A percentile compares a stretch with the other conserved stretches of the same genome.
Conservation (phyloP, 1,140 invertebrate genomes). For the Coptotermes formosanus region DNA sequence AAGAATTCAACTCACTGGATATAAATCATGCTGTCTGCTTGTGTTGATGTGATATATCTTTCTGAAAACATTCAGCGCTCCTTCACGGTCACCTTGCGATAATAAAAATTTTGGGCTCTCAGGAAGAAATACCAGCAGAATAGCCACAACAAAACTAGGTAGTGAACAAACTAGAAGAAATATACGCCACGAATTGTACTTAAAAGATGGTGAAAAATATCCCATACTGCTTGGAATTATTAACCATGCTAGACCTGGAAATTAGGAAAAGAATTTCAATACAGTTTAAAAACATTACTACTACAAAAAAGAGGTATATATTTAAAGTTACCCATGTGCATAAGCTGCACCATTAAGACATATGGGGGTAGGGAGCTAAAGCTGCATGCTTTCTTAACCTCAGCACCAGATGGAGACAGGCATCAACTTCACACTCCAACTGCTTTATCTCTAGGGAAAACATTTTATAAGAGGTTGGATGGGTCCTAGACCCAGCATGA, state of each 20-base stretch:
- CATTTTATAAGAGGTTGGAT: too few relatives aligned
- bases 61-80: constrained; percentile 75
- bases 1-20: constrained; percentile 56
- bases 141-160: constrained; percentile 81
- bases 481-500: too few relatives aligned
- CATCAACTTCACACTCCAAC: too few relatives aligned
- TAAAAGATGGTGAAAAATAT: constrained; percentile 52
- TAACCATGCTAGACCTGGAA: constrained; percentile 76
- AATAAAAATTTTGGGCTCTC: constrained; percentile 90
- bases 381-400: too few relatives aligned
- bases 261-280: constrained; percentile 19
- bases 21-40: constrained; percentile 66
- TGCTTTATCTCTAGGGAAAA: too few relatives aligned
- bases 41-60: constrained; percentile 80
- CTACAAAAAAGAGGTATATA: too few relatives aligned
- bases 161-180: constrained; percentile 83
- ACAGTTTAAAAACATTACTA: background rate
- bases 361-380: too few relatives aligned
- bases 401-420: too few relatives aligned
- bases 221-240: constrained; percentile 50
- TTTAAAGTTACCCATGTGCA: too few relatives aligned
- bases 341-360: too few relatives aligned
- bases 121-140: constrained; percentile 78
- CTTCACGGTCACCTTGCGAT: constrained; percentile 70
- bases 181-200: constrained; percentile 89